phyloP scores from a whole-genome alignment of 2,888 invertebrate species.

The Coelogynopora nodosa region DNA sequence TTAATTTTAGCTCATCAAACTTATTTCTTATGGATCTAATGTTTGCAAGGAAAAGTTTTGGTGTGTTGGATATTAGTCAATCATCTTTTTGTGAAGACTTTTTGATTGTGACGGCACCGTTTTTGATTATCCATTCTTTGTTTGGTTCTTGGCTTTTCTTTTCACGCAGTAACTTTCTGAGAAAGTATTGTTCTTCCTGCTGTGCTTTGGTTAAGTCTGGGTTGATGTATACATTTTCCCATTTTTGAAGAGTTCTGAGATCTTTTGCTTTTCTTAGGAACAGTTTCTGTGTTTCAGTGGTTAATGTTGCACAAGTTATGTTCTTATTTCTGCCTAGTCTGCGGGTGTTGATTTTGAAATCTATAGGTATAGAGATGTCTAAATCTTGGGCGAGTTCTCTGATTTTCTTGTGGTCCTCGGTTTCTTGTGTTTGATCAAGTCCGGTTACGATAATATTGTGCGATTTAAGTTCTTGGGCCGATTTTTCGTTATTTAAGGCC shows the following conservation, averaged over 20 bases:
- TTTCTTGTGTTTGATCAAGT: neutral
- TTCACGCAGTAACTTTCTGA: neutral
- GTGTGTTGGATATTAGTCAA: neutral
- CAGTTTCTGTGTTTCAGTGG: neutral
- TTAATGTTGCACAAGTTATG: neutral
- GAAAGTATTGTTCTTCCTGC: neutral
- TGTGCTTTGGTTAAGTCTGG: neutral
- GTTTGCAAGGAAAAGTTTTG: neutral
- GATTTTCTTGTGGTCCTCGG: neutral
- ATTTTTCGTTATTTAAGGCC: neutral
- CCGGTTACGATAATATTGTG: neutral
- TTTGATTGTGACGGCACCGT: neutral
- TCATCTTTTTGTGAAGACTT: neutral
- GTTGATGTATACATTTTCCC: neutral
- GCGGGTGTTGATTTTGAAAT: neutral
- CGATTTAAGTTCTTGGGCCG: neutral
- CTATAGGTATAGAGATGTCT: neutral
- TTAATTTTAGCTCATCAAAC: neutral
- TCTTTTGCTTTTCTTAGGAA: neutral
- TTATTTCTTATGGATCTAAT: neutral
- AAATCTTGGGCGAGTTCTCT: neutral
- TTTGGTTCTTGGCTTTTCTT: neutral
- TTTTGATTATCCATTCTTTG: neutral
- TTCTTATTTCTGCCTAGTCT: neutral
- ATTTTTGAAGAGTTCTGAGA: neutral